phyloP scores from a whole-genome alignment of 2,113 vertebrate species.

The Mus spicilegus region DNA sequence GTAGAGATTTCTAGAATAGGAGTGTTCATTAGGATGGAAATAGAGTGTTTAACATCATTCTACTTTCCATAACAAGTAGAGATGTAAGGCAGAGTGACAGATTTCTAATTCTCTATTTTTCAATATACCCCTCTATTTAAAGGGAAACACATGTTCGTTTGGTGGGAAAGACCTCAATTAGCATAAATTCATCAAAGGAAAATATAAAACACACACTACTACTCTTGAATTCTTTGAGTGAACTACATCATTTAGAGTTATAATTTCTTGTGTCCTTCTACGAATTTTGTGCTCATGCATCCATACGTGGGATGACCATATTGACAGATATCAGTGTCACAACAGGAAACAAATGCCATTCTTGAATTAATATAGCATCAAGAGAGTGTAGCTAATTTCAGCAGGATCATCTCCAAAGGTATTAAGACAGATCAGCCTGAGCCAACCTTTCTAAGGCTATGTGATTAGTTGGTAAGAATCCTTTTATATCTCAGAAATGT shows the following conservation, averaged over 20 bases:
- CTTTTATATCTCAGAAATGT: neutral
- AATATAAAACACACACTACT: neutral
- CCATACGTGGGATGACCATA: neutral
- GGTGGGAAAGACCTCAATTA: neutral
- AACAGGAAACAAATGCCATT: neutral
- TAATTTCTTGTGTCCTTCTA: neutral
- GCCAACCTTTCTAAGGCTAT: neutral
- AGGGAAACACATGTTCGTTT: neutral
- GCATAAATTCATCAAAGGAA: neutral
- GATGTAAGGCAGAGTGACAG: neutral
- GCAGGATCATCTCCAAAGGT: neutral
- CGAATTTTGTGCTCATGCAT: neutral
- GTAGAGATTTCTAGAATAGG: neutral
- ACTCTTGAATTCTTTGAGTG: neutral
- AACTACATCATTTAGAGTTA: neutral
- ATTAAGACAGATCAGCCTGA: neutral
- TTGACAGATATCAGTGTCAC: neutral
- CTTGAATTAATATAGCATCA: neutral
- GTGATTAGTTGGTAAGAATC: neutral
- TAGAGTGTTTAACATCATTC: neutral
- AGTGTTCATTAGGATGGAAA: neutral
- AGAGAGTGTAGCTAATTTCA: neutral
- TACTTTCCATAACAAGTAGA: neutral
- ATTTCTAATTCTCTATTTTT: neutral
- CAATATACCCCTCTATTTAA: neutral